Evolutionary conservation across 2,797 vertebrate genomes (phyloP), one percentile per base, ranked within the genome.

Genomic region (Staurois parvus): DNA sequence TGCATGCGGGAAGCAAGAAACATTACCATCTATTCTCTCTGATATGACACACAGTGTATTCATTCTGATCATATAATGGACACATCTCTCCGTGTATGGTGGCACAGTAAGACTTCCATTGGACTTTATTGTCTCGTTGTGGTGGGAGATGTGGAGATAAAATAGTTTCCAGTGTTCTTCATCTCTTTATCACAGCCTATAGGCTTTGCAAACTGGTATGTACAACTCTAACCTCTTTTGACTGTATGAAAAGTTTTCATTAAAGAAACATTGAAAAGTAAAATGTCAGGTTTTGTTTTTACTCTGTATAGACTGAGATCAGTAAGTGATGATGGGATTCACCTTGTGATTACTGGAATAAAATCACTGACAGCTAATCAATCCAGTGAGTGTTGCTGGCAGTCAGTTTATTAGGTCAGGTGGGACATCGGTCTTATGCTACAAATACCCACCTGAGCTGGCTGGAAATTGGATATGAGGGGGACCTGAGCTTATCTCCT

Each of bases 401-500:
- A n/a, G 24, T 19, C 17, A 24, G 34, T 72, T 72, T 72, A 72
- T 42, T 40, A 72, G 70, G 37, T 72, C 37, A 66, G 32, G 34
- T 26, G 34, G 15, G 40, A 74, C 40, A 9, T 26, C n/a, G 30
- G 45, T 82, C 52, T 29, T 69, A 29, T n/a, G 2, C 34, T 82
- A 42, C 70, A 74, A 75, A 73, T 12, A 73, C 26, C 28, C 62
- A 84, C 34, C 62, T 42, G 37, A 84, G 24, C 37, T 7, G 28
- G 28, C 10, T 78, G 72, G 75, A 75, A 69, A 79, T 29, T 21
- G 59, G 40, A 72, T 56, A 82, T 32, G 79, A 30, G 45, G 45
- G 15, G 76, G 67, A 30, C 69, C 21, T 15, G 29, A 79, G 76
- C 59, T 78, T 78, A 73, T 78, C 73, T 83, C 80, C n/a, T 69